Evolutionary conservation across 2,113 vertebrate species (phyloP).

Genomic region (Daphoenositta chrysoptera): DNA sequence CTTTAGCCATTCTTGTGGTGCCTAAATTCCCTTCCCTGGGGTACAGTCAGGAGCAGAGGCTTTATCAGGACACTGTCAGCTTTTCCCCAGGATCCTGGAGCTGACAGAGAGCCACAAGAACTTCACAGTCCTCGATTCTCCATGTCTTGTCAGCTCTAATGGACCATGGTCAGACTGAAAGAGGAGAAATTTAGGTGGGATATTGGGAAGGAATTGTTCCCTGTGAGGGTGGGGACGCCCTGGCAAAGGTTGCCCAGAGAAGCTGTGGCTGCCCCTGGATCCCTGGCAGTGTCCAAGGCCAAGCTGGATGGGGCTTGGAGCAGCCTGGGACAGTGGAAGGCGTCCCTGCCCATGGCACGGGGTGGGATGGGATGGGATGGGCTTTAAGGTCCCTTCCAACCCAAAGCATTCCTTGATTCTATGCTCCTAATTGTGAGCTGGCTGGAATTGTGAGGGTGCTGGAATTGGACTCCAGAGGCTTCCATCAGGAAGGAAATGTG

Average conservation of each 20-base stretch:
- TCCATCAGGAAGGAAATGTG: background rate
- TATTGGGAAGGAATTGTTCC: background rate
- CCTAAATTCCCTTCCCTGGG: background rate
- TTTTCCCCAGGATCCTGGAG: background rate
- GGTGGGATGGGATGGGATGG: too few species aligned
- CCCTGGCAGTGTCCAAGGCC: background rate
- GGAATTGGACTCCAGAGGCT: background rate
- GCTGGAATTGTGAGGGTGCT: background rate
- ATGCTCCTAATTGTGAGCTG: background rate
- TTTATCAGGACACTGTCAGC: background rate
- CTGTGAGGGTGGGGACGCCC: accelerated
- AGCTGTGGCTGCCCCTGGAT: background rate
- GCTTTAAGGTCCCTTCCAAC: background rate
- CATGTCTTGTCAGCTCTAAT: background rate
- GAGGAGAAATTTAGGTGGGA: background rate
- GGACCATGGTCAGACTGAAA: background rate
- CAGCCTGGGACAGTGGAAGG: accelerated
- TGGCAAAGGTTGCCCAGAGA: background rate
- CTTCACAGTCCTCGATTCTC: background rate
- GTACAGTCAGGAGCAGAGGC: background rate
- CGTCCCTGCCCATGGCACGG: background rate
- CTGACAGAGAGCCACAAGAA: background rate
- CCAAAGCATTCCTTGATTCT: background rate
- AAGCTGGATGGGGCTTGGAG: accelerated
- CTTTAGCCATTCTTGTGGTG: background rate